Conservation (phyloP, 2,797 vertebrate genomes). For the Tenualosa ilisha region DNA sequence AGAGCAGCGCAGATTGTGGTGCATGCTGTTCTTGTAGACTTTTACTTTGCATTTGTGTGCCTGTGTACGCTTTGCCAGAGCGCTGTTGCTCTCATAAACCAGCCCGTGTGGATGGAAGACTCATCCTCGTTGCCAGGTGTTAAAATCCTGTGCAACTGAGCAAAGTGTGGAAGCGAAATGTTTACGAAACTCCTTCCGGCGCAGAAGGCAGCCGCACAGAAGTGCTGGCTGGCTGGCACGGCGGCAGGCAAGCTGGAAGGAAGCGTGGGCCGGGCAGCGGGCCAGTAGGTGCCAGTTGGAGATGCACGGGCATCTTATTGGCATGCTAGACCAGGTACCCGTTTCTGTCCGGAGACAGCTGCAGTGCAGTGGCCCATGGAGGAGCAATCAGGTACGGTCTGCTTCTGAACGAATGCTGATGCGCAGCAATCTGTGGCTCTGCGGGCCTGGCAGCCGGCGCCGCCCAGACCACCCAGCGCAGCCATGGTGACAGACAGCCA, state of each 20-base stretch:
- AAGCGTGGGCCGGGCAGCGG: conserved; percentile 71
- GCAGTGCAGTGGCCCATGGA: conserved; percentile 86
- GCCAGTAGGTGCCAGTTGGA: conserved; percentile 81
- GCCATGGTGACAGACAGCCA: conserved; percentile 76
- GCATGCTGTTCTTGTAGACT: not conserved
- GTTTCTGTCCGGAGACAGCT: conserved; percentile 87
- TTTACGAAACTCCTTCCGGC: conserved; percentile 49
- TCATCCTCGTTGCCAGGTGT: conserved; percentile 39
- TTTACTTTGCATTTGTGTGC: not conserved
- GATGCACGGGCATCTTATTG: conserved; percentile 77
- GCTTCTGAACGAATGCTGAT: conserved; percentile 81
- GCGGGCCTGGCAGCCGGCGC: conserved; percentile 61
- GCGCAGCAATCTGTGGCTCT: conserved; percentile 64
- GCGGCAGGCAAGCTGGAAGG: conserved; percentile 45
- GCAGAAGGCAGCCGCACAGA: conserved; percentile 77
- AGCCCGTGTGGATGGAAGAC: conserved; percentile 19
- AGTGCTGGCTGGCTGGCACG: conserved; percentile 78
- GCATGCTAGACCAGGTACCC: conserved; percentile 77
- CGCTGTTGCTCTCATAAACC: not conserved
- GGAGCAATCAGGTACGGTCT: conserved; percentile 79
- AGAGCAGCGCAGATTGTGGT: not conserved
- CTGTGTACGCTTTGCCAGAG: not conserved
- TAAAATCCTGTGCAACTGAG: conserved; percentile 36
- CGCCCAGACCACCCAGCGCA: conserved; percentile 64
- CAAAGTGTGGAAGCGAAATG: conserved; percentile 54